Percentiles rank a stretch among this genome's conserved stretches.
phyloP scores from a whole-genome alignment of 2,888 invertebrate genomes.

The Plebejus anna region DNA sequence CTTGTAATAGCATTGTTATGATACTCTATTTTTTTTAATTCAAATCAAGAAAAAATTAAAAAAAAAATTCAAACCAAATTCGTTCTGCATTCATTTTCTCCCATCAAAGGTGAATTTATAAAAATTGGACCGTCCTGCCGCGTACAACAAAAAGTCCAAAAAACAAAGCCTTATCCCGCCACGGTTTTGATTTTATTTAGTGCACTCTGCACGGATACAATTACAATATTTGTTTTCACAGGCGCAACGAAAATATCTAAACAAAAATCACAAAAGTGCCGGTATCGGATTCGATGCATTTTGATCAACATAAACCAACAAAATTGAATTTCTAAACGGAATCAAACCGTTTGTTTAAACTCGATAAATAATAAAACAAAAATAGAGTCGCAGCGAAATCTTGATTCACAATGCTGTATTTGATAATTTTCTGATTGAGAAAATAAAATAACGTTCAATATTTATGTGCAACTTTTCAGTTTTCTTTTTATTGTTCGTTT shows the following conservation, averaged over 20 bases:
- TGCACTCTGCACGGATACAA: neutral
- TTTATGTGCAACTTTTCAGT: neutral
- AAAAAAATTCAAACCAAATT: too few relatives aligned
- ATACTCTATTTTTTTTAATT: too few relatives aligned
- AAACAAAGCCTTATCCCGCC: neutral
- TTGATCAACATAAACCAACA: slow-evolving; percentile 15
- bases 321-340: neutral
- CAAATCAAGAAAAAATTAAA: too few relatives aligned
- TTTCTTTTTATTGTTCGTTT: neutral
- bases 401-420: neutral
- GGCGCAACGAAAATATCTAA: neutral
- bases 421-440: neutral
- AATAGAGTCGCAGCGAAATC: neutral
- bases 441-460: neutral
- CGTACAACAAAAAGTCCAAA: neutral
- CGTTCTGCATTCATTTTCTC: too few relatives aligned
- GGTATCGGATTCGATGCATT: slow-evolving; percentile 4
- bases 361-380: neutral
- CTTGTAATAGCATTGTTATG: too few relatives aligned
- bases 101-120: too few relatives aligned
- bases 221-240: slow-evolving; percentile 6
- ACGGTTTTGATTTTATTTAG: neutral
- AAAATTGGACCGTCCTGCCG: neutral
- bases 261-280: slow-evolving; percentile 11
- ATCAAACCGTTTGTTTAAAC: neutral